A percentile compares a stretch with the other conserved stretches of the same genome.
phyloP scores from a whole-genome alignment of 92 coral and sea anemone species.

The Actinernus sp. region DNA sequence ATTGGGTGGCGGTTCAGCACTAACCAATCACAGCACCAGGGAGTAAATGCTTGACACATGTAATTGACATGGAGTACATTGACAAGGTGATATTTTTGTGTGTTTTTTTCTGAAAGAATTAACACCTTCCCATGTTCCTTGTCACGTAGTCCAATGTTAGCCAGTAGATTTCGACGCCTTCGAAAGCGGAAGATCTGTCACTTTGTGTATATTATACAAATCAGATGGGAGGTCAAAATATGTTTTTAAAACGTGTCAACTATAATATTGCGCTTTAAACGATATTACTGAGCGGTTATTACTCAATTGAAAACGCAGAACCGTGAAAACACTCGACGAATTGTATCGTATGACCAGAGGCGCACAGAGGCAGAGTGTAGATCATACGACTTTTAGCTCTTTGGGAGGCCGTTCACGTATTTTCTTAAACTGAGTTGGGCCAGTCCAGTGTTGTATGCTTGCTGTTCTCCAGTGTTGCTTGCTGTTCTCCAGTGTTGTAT shows the following conservation, averaged over 20 bases:
- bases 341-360: too few relatives aligned
- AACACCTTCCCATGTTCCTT: conserved; percentile 97
- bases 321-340: too few relatives aligned
- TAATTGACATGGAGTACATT: conserved; percentile 95
- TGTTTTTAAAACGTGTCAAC: not conserved
- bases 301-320: too few relatives aligned
- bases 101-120: conserved; percentile 98
- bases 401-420: too few relatives aligned
- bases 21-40: conserved; percentile 76
- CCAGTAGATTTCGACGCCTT: conserved; percentile 86
- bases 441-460: too few relatives aligned
- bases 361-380: too few relatives aligned
- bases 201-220: conserved; percentile 55
- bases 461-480: too few relatives aligned
- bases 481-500: too few relatives aligned
- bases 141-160: conserved; percentile 85
- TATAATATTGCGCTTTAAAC: too few relatives aligned
- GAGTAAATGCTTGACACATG: conserved; percentile 81
- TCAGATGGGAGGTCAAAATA: conserved; percentile 29
- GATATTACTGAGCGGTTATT: too few relatives aligned
- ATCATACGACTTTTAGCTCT: too few relatives aligned
- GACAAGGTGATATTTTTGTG: conserved; percentile 96
- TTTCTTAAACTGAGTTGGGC: too few relatives aligned
- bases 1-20: conserved; percentile 74
- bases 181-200: conserved; percentile 67